phyloP scores from a whole-genome alignment of 2,113 vertebrate species.

The Solea solea region DNA sequence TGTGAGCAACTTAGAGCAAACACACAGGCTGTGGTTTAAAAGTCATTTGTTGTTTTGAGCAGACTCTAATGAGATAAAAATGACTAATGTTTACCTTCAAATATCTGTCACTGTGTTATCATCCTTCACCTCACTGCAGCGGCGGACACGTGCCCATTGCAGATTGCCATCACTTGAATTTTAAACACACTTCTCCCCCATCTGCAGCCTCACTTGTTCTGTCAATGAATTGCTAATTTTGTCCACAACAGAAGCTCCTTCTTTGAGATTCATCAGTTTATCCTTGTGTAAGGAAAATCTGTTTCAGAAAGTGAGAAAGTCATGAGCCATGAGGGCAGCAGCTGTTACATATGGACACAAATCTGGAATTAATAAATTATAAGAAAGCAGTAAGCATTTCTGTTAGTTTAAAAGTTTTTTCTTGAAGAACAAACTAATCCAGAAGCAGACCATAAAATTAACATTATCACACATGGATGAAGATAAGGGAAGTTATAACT shows the following conservation, averaged over 20 bases:
- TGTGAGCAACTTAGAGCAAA: slow-evolving; percentile 4
- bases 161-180: slow-evolving; percentile 37
- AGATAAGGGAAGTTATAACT: too few species aligned
- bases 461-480: too few species aligned
- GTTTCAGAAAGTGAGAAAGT: slow-evolving; percentile 24
- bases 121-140: slow-evolving; percentile 15
- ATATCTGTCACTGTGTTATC: slow-evolving; percentile 32
- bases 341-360: slow-evolving; percentile 2
- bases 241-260: background rate
- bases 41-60: slow-evolving; percentile 26
- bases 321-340: background rate
- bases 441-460: too few species aligned
- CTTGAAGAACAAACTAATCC: too few species aligned
- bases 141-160: slow-evolving; percentile 17
- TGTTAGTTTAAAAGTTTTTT: background rate
- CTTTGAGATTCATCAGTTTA: slow-evolving; percentile 17
- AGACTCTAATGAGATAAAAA: slow-evolving; percentile 30
- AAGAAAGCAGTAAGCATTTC: background rate
- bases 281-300: slow-evolving; percentile 4
- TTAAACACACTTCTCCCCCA: slow-evolving; percentile 8
- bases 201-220: slow-evolving; percentile 13
- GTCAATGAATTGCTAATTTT: slow-evolving; percentile 28
- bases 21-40: slow-evolving; percentile 16
- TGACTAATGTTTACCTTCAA: slow-evolving; percentile 47
- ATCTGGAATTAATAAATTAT: slow-evolving; percentile 5